phyloP scores from a whole-genome alignment of 2,888 invertebrate species.

The Carterocephalus palaemon region DNA sequence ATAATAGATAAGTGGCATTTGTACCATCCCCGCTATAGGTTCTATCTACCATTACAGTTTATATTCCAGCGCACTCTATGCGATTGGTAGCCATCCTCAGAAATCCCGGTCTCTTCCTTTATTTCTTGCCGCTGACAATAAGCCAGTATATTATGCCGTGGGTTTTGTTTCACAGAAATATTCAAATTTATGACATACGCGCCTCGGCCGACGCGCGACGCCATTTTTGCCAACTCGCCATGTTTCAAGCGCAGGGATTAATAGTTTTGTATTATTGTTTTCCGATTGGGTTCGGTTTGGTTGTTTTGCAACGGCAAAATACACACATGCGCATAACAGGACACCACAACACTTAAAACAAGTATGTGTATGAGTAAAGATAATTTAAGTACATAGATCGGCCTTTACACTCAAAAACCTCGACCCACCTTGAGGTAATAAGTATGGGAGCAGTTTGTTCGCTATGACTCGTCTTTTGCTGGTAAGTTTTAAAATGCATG shows the following conservation, averaged over 20 bases:
- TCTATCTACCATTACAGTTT: too few relatives aligned
- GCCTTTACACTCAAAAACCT: too few relatives aligned
- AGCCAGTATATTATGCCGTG: slow-evolving; percentile 65
- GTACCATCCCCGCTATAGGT: too few relatives aligned
- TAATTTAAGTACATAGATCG: too few relatives aligned
- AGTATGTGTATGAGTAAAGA: too few relatives aligned
- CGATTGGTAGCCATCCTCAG: slow-evolving; percentile 25
- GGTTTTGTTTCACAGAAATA: slow-evolving; percentile 62
- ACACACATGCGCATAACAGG: neutral
- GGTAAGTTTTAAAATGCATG: too few relatives aligned
- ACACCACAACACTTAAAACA: too few relatives aligned
- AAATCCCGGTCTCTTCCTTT: slow-evolving; percentile 62
- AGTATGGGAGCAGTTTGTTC: too few relatives aligned
- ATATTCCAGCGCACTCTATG: slow-evolving; percentile 27
- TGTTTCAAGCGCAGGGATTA: slow-evolving; percentile 43
- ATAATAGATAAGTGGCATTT: too few relatives aligned
- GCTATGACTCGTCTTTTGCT: too few relatives aligned
- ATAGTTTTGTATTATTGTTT: slow-evolving; percentile 40
- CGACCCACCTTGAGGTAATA: too few relatives aligned
- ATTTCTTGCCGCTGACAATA: slow-evolving; percentile 66
- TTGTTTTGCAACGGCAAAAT: neutral
- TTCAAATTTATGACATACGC: slow-evolving; percentile 74
- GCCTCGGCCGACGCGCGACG: slow-evolving; percentile 38
- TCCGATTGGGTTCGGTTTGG: slow-evolving; percentile 13
- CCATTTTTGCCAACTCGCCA: slow-evolving; percentile 49